Conservation (phyloP, 1,140 invertebrate species). For the Drosophila arawakana region DNA sequence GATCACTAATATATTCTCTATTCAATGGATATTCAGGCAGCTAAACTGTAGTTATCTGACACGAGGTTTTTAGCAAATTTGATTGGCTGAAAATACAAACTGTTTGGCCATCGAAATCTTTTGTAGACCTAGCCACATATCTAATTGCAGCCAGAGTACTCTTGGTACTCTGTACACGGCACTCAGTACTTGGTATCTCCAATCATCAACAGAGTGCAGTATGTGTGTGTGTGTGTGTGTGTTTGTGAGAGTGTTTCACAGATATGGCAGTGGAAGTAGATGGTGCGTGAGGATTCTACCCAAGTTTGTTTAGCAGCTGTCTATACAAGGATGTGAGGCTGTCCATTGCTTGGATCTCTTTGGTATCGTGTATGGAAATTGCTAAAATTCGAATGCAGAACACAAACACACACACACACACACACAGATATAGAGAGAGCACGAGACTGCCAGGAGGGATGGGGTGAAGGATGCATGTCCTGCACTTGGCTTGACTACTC, state of each 20-base stretch:
- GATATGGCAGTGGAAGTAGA: slow-evolving; percentile 25
- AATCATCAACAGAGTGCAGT: background rate
- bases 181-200: background rate
- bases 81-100: background rate
- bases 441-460: background rate
- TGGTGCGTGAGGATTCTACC: slow-evolving; percentile 54
- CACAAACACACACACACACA: slow-evolving; percentile 10
- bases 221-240: too few relatives aligned
- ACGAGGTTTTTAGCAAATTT: background rate
- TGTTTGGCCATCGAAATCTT: slow-evolving; percentile 12
- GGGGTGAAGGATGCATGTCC: slow-evolving; percentile 45
- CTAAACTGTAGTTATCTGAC: background rate
- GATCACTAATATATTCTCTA: background rate
- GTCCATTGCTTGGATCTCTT: slow-evolving; percentile 8
- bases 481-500: slow-evolving; percentile 63
- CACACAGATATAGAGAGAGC: slow-evolving; percentile 16
- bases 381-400: slow-evolving; percentile 67
- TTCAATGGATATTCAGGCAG: background rate
- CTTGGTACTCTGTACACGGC: background rate
- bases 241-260: slow-evolving; percentile 38
- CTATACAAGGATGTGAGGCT: slow-evolving; percentile 18
- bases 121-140: slow-evolving; percentile 19
- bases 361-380: slow-evolving; percentile 58
- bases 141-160: slow-evolving; percentile 29
- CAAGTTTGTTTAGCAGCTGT: slow-evolving; percentile 69